Base-by-base conservation (phyloP, 1,140 invertebrate species). In the Rhopalosiphum maidis region DNA sequence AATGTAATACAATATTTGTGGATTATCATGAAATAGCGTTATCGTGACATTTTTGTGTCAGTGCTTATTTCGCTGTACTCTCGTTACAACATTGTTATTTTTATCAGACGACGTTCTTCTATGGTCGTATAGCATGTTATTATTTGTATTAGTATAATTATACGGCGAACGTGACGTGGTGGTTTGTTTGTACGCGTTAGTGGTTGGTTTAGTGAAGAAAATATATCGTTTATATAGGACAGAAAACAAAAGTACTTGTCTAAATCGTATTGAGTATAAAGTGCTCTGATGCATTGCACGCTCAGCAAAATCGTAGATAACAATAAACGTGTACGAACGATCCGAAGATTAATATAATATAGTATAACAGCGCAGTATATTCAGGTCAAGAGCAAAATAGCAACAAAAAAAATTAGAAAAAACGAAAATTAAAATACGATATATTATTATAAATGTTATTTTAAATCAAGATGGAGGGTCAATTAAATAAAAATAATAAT, bases 161-260 rank as follows among this genome's bases (percentile, higher is more conserved):
- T 77, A 77, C 15, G 60, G 60, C 15, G 30, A 30, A 68, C n/a
- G 60, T 77, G 60, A 77, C n/a, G 60, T 77, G n/a, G 30, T 77
- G 60, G 60, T 77, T 77, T 77, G 5, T 77, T 77, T 77, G 60
- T 77, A 60, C 9, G 9, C 30, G 11, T 77, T n/a, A 15, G 15
- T n/a, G 15, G 30, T 77, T n/a, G 15, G 60, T n/a, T n/a, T 77
- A 77, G 30, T n/a, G 30, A n/a, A n/a, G 30, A 77, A 77, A 77
- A 18, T 6, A 77, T 77, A 77, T 77, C n/a, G 30, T 35, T 37
- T 37, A 11, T 83, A 23, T 37, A 2, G 1, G 46, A 48, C 30
- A n/a, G 46, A 92, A 83, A 91, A 82, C 43, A 92, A 92, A 92
- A 92, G 68, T 92, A 46, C 15, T 30, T 77, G 15, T 35, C 30